Evolutionary conservation across 2,797 vertebrate species (phyloP).

Genomic region (Brachyrhaphis roseni): DNA sequence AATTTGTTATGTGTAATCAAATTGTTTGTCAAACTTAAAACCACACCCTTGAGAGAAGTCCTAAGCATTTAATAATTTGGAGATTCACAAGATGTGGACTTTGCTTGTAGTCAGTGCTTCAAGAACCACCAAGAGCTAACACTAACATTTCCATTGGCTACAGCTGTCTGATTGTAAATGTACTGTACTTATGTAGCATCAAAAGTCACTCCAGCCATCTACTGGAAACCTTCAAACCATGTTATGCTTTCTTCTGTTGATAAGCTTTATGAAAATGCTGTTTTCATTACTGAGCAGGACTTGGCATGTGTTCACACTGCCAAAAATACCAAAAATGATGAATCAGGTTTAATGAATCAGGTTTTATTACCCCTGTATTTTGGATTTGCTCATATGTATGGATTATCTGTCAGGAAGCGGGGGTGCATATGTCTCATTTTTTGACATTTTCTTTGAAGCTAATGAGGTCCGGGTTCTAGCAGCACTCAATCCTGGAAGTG

Average conservation of each 20-base stretch:
- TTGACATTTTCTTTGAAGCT: conserved; percentile 2
- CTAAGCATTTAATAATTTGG: not conserved
- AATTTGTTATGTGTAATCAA: too few species aligned
- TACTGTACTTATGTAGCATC: not conserved
- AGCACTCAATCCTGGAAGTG: not conserved
- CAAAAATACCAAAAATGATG: not conserved
- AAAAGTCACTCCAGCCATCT: not conserved
- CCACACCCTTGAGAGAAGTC: not conserved
- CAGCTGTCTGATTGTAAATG: not conserved
- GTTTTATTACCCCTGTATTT: not conserved
- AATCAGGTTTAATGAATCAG: not conserved
- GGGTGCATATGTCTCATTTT: not conserved
- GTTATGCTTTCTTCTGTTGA: not conserved
- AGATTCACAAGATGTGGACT: not conserved
- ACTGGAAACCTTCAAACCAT: not conserved
- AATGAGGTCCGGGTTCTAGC: not conserved
- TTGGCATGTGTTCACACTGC: not conserved
- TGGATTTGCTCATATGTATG: not conserved
- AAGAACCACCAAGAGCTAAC: not conserved
- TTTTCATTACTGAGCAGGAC: not conserved
- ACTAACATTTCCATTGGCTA: not conserved
- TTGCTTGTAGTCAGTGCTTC: not conserved
- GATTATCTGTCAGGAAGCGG: conserved; percentile 1
- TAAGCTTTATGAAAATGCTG: not conserved
- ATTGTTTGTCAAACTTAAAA: not conserved